Conservation (phyloP, 1,140 invertebrate species). For the Carposina sasakii region DNA sequence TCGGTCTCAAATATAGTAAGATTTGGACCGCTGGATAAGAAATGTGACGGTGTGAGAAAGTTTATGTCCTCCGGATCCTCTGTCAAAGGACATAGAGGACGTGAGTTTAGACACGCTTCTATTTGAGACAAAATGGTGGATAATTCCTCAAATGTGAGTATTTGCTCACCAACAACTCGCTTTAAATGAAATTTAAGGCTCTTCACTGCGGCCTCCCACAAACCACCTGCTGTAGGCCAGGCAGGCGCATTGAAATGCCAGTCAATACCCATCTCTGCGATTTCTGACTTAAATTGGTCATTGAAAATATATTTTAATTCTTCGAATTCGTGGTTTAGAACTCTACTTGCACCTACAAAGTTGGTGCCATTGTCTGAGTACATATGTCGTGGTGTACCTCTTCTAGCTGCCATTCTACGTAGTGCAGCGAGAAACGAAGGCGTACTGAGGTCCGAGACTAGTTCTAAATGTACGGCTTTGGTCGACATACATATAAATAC, state of each 20-base stretch:
- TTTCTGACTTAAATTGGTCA: not conserved
- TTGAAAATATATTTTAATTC: not conserved
- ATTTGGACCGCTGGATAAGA: conserved; percentile 9
- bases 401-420: conserved; percentile 34
- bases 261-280: conserved; percentile 11
- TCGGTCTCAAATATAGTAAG: conserved; percentile 6
- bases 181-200: conserved; percentile 35
- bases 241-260: conserved; percentile 46
- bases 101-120: not conserved
- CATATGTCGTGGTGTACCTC: not conserved
- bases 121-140: conserved; percentile 19
- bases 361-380: not conserved
- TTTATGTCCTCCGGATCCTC: conserved; percentile 16
- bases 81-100: not conserved
- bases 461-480: conserved; percentile 61
- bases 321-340: conserved; percentile 4
- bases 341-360: not conserved
- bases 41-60: conserved; percentile 12
- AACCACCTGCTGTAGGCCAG: conserved; percentile 37
- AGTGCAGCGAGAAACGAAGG: conserved; percentile 48
- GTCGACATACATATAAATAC: conserved; percentile 51
- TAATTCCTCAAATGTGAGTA: conserved; percentile 18
- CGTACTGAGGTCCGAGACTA: conserved; percentile 42
- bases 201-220: conserved; percentile 25
- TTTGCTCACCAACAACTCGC: conserved; percentile 25